These are phyloP conservation scores for Corythaeola cristata DNA, from an alignment of 2,113 vertebrate genomes.

Conservation along the genomic window DNA sequence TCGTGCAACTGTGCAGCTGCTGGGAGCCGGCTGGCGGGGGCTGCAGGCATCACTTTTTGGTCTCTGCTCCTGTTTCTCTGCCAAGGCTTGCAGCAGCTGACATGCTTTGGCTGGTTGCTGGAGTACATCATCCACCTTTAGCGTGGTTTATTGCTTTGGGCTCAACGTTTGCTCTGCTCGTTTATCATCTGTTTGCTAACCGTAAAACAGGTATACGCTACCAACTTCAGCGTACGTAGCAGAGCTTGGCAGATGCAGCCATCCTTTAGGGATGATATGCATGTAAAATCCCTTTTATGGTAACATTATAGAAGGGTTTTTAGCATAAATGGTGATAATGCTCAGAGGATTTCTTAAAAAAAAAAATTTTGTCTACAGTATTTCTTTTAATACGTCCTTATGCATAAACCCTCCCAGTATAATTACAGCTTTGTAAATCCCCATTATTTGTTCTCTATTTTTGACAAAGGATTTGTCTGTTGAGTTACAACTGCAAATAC, in stretches of 20 bases:
- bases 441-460: slow-evolving; percentile 2
- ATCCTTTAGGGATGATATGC: background rate
- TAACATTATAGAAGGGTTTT: background rate
- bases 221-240: background rate
- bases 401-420: background rate
- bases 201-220: background rate
- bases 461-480: slow-evolving; percentile 27
- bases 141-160: background rate
- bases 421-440: slow-evolving; percentile 48
- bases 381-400: slow-evolving; percentile 14
- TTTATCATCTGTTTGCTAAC: background rate
- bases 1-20: fast-evolving
- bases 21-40: fast-evolving
- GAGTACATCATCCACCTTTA: background rate
- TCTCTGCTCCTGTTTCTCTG: background rate
- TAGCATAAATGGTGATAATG: background rate
- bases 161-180: background rate
- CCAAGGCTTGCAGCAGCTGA: background rate
- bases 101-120: background rate
- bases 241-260: background rate
- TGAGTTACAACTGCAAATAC: slow-evolving; percentile 26
- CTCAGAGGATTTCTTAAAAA: background rate
- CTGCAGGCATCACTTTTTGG: background rate
- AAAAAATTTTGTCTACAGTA: background rate
- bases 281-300: background rate